Evolutionary conservation across 2,113 vertebrate species (phyloP), one percentile per base, ranked within the genome.

Genomic region (Megaleporinus macrocephalus): DNA sequence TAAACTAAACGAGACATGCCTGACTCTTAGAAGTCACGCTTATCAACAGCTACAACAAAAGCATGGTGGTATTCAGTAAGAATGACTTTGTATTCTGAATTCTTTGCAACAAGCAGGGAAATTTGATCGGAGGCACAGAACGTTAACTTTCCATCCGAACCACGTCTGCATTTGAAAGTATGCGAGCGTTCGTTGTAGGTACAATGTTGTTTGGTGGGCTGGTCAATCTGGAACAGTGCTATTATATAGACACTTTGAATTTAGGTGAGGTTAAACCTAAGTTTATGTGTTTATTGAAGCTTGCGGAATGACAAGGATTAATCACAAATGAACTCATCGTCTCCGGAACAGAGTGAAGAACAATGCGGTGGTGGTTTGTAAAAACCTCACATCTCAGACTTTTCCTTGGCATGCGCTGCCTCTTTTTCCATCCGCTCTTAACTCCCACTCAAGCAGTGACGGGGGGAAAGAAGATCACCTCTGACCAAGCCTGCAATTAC

Each of bases 401-500:
- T 82, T 86, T 88, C 82, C 89, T 89, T 88, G 89, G 89, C 89
- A 81, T 73, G 85, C 86, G 88, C 66, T 77, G 82, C 83, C 27
- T 24, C 62, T 83, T 87, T 89, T 80, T 90, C 91, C 81, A 87
- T 89, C 85, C 0, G 29, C 85, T 70, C 11, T 44, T 84, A 86
- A 89, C 53, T 88, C 88, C 78, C 84, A 86, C 84, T 87, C 29
- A 82, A 44, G 66, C 18, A 5, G 53, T 22, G 20, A 85, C 89
- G 89, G 88, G 85, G 87, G 87, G 88, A 86, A 91, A 89, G 72
- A 89, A 92, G 90, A 86, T 90, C 80, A 76, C 86, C 78, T 73
- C 83, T 88, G 88, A 92, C 90, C 90, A 90, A 88, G 89, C 89
- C 89, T 90, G 90, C 86, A 89, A 88, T 93, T 89, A 90, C 84